Evolutionary conservation across 1,140 invertebrate species (phyloP).

Genomic region (Chymomyza costata): DNA sequence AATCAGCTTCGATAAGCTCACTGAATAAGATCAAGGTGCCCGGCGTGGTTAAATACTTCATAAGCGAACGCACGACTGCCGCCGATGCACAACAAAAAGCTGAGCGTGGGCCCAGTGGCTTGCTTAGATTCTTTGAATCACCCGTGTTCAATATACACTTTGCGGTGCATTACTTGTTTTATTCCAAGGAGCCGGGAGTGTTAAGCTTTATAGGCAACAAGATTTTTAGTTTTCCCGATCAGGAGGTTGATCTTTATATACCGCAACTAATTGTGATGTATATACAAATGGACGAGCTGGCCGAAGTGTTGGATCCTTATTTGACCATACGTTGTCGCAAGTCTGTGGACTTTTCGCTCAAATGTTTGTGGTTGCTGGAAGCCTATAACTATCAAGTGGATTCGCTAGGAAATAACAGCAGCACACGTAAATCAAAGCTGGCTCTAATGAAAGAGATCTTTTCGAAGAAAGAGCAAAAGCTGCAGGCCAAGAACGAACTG

Average conservation of each 20-base stretch:
- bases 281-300: constrained; percentile 97
- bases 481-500: constrained; percentile 29
- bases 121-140: constrained; percentile 95
- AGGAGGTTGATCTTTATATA: constrained; percentile 97
- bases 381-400: constrained; percentile 82
- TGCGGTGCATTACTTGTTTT: constrained; percentile 97
- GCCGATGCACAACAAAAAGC: constrained; percentile 44
- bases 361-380: constrained; percentile 96
- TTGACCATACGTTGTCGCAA: constrained; percentile 94
- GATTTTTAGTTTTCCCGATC: constrained; percentile 94
- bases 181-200: constrained; percentile 98
- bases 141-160: constrained; percentile 98
- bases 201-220: constrained; percentile 97
- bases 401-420: constrained; percentile 39
- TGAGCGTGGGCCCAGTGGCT: constrained; percentile 77
- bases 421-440: constrained; percentile 69
- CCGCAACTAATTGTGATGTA: constrained; percentile 99
- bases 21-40: constrained; percentile 67
- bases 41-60: constrained; percentile 73
- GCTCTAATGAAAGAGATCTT: constrained; percentile 75
- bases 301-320: constrained; percentile 95
- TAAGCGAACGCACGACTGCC: constrained; percentile 51
- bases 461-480: constrained; percentile 61
- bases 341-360: constrained; percentile 95
- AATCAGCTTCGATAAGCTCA: constrained; percentile 63